Evolutionary conservation across 2,113 vertebrate genomes (phyloP).

Genomic region (Bos indicus): DNA sequence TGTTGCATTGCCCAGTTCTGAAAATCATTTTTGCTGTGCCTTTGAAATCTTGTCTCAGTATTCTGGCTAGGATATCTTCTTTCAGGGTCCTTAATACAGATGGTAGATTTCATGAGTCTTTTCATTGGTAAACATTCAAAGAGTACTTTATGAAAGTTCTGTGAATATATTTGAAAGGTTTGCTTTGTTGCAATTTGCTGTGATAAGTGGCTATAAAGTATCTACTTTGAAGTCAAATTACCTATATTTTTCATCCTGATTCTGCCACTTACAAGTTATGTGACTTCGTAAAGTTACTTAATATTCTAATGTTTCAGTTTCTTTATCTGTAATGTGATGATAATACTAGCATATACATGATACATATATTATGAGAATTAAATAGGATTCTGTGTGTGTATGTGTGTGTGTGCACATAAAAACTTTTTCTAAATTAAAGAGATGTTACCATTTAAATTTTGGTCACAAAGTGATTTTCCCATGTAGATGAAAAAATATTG

Average conservation of each 20-base stretch:
- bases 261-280: background rate
- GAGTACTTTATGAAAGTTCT: background rate
- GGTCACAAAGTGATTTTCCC: background rate
- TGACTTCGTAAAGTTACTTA: background rate
- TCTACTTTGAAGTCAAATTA: background rate
- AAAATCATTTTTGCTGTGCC: background rate
- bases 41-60: background rate
- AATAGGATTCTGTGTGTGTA: background rate
- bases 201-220: background rate
- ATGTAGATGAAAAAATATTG: background rate
- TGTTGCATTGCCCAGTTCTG: background rate
- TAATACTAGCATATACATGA: background rate
- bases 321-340: background rate
- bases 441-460: background rate
- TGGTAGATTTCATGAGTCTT: background rate
- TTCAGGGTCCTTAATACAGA: background rate
- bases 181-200: background rate
- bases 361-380: background rate
- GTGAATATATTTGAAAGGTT: background rate
- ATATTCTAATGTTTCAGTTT: background rate
- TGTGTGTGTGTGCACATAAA: background rate
- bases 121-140: slow-evolving; percentile 26
- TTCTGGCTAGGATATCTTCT: background rate
- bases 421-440: background rate
- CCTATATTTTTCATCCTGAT: background rate